Conservation (phyloP, 2,113 vertebrate species). For the Paratilapia polleni region DNA sequence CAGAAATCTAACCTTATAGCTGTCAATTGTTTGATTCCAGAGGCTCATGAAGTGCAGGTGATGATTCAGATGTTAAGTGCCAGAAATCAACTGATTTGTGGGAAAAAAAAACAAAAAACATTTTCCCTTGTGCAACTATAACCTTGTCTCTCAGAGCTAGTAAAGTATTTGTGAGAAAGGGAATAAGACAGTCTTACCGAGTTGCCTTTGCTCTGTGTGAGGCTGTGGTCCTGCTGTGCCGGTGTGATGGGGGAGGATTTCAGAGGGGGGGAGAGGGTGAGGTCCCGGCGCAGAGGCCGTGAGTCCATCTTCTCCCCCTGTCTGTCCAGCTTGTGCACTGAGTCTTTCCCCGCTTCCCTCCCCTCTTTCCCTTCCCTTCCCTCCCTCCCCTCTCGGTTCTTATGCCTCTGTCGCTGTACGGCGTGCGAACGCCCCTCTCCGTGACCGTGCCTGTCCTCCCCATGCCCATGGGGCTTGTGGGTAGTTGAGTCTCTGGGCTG, state of each 20-base stretch:
- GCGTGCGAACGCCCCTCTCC: slow-evolving; percentile 79
- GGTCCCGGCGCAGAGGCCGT: slow-evolving; percentile 90
- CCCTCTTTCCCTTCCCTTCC: slow-evolving; percentile 55
- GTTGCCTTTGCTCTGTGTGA: slow-evolving; percentile 87
- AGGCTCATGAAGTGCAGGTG: neutral
- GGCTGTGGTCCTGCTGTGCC: slow-evolving; percentile 85
- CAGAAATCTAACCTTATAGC: neutral
- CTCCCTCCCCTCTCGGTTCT: slow-evolving; percentile 82
- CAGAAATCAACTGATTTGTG: neutral
- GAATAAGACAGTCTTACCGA: slow-evolving; percentile 81
- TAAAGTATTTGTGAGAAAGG: neutral
- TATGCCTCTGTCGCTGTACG: slow-evolving; percentile 87
- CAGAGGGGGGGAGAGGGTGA: slow-evolving; percentile 93
- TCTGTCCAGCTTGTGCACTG: slow-evolving; percentile 84
- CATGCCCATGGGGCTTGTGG: slow-evolving; percentile 79
- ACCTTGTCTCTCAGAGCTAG: neutral
- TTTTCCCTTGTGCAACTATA: neutral
- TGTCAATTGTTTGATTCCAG: neutral
- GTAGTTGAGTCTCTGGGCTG: slow-evolving; percentile 82
- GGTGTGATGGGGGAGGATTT: slow-evolving; percentile 92
- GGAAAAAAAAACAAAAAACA: neutral
- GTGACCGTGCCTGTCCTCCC: slow-evolving; percentile 71
- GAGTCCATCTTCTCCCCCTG: slow-evolving; percentile 87
- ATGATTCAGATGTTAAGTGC: neutral
- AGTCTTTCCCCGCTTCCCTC: slow-evolving; percentile 62